These are phyloP conservation scores for Syngnathus acus DNA, from an alignment of 2,797 vertebrate genomes.

Conservation along the genomic window DNA sequence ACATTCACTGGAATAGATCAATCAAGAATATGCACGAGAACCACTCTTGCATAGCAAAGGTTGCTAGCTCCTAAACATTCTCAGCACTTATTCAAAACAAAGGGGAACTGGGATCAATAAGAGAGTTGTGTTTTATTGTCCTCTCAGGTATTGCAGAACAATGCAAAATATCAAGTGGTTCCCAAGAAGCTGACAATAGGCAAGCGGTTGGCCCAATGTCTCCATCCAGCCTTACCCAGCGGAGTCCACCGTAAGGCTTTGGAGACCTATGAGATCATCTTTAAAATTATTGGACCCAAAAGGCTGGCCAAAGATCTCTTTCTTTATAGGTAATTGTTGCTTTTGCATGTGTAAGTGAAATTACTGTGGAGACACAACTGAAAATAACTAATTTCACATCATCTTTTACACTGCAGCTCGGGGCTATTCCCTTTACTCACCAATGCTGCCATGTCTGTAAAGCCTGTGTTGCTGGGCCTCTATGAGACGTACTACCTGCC, in stretches of 20 bases:
- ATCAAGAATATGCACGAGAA: too few species aligned
- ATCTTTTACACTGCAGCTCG: slow-evolving; percentile 66
- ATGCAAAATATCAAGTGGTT: slow-evolving; percentile 96
- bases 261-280: slow-evolving; percentile 98
- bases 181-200: slow-evolving; percentile 96
- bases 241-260: slow-evolving; percentile 97
- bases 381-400: not conserved
- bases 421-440: slow-evolving; percentile 96
- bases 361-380: not conserved
- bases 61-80: not conserved
- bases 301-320: slow-evolving; percentile 97
- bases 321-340: slow-evolving; percentile 83
- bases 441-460: slow-evolving; percentile 98
- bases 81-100: not conserved
- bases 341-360: not conserved
- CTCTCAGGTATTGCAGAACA: slow-evolving; percentile 90
- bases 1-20: not conserved
- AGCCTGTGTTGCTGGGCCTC: slow-evolving; percentile 88
- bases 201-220: slow-evolving; percentile 93
- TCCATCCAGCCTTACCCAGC: slow-evolving; percentile 95
- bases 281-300: slow-evolving; percentile 98
- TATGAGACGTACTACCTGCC: slow-evolving; percentile 97
- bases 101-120: not conserved
- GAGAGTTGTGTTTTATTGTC: not conserved
- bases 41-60: not conserved